Base-by-base conservation (phyloP, 2,888 invertebrate species). In the Pherbina coryleti region DNA sequence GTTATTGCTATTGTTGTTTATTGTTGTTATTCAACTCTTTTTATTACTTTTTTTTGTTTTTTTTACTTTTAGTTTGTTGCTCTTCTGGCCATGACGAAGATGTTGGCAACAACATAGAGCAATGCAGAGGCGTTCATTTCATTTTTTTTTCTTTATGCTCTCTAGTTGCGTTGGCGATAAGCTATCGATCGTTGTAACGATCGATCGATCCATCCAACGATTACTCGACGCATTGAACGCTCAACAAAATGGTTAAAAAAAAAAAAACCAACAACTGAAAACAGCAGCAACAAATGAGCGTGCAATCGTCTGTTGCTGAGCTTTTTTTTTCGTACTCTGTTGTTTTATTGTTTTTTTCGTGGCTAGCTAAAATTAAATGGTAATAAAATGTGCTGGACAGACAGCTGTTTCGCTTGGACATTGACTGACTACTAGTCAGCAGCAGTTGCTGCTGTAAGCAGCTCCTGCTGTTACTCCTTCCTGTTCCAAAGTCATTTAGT, bases 381-480 rank as follows among this genome's bases (percentile, higher is more conserved):
- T 67, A 67, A 55, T 75, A 75, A 75, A 75, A 31, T 34, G 44
- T 22, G 28, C 19, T 9, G 55, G 66, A 75, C 66, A 17, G 67
- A 75, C 75, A 67, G 67, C 9, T 25, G 55, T 5, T 19, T 19
- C 3, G 11, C 62, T 62, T 62, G 37, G 66, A 75, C 67, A 75
- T 31, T 67, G 66, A 67, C 14, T 75, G 67, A 66, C 66, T 67
- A 55, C 14, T 31, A 53, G 34, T 9, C 19, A 57, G 37, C 49
- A 31, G 64, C 55, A 66, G 53, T 25, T 53, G 69, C 51, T 51
- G 25, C n/a, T 51, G 51, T 51, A 25, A 79, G 78, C 79, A 79
- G 82, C 82, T 82, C 80, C 82, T 81, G 81, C 81, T 81, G 81
- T 82, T 82, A 81, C 81, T 80, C 80, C 81, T 81, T 80, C 81